These are phyloP conservation scores for Clarias magur DNA, from an alignment of 2,113 vertebrate genomes.

Conservation along the genomic window DNA sequence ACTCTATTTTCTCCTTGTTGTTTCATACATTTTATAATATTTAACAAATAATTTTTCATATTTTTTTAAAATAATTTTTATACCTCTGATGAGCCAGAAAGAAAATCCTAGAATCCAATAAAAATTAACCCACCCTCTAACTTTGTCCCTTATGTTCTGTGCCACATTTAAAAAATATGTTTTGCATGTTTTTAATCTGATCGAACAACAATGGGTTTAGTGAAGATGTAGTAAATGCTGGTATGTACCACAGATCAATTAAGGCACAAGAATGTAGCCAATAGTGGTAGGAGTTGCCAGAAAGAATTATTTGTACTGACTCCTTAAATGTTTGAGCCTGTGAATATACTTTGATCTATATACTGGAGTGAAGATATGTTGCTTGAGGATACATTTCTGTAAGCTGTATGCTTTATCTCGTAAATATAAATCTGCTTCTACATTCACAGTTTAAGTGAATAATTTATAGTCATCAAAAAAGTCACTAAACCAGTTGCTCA, in stretches of 20 bases:
- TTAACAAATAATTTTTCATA: background rate
- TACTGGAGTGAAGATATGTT: background rate
- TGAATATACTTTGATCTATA: background rate
- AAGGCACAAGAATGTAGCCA: background rate
- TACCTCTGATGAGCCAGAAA: background rate
- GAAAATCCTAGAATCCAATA: background rate
- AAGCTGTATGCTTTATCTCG: background rate
- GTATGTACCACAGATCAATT: background rate
- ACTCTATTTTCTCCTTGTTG: background rate
- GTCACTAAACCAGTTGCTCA: background rate
- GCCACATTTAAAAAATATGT: too few relatives aligned
- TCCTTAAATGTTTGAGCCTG: background rate
- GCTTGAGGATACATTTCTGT: background rate
- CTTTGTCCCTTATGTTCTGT: background rate
- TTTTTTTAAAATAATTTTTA: background rate
- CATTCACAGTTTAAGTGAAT: too few relatives aligned
- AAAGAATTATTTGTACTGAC: background rate
- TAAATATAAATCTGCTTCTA: background rate
- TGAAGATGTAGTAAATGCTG: background rate
- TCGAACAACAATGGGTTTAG: background rate
- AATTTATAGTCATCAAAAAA: background rate
- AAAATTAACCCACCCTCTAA: too few relatives aligned
- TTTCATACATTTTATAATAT: background rate
- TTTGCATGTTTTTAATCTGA: background rate
- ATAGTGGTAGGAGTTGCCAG: background rate